A percentile compares a stretch with the other conserved stretches of the same genome.
Evolutionary conservation across 2,888 invertebrate genomes (phyloP).

Genomic region (Colostygia pectinataria): DNA sequence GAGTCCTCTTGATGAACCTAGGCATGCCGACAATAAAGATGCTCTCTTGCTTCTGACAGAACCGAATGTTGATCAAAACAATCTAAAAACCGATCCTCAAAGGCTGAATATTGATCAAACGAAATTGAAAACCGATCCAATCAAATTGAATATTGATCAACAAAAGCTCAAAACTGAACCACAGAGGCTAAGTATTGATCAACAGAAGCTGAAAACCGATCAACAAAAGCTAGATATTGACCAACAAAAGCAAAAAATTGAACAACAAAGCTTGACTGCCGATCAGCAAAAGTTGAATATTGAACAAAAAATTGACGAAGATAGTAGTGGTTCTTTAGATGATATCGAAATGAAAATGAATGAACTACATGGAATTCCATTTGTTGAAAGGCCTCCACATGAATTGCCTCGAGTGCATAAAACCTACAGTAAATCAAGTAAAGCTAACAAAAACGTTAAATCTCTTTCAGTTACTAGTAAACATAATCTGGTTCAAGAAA

Average conservation of each 20-base stretch:
- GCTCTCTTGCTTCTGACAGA: conserved; percentile 18
- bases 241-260: conserved; percentile 33
- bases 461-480: conserved; percentile 49
- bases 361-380: conserved; percentile 72
- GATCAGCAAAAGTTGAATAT: conserved; percentile 30
- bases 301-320: conserved; percentile 33
- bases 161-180: conserved; percentile 31
- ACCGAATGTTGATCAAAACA: conserved; percentile 31
- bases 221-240: conserved; percentile 32
- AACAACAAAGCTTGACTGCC: conserved; percentile 30
- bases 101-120: conserved; percentile 22
- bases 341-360: conserved; percentile 78
- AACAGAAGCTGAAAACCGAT: conserved; percentile 35
- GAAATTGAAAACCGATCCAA: conserved; percentile 32
- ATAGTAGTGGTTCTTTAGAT: conserved; percentile 47
- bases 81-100: conserved; percentile 36
- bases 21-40: conserved; percentile 29
- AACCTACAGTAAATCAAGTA: conserved; percentile 44
- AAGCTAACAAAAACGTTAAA: conserved; percentile 44
- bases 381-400: conserved; percentile 63
- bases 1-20: conserved; percentile 46
- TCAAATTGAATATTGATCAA: conserved; percentile 32
- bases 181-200: conserved; percentile 32
- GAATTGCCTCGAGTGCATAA: conserved; percentile 56
- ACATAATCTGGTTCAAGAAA: conserved; percentile 42